phyloP scores from a whole-genome alignment of 2,797 vertebrate genomes.

The Chiroxiphia lanceolata region DNA sequence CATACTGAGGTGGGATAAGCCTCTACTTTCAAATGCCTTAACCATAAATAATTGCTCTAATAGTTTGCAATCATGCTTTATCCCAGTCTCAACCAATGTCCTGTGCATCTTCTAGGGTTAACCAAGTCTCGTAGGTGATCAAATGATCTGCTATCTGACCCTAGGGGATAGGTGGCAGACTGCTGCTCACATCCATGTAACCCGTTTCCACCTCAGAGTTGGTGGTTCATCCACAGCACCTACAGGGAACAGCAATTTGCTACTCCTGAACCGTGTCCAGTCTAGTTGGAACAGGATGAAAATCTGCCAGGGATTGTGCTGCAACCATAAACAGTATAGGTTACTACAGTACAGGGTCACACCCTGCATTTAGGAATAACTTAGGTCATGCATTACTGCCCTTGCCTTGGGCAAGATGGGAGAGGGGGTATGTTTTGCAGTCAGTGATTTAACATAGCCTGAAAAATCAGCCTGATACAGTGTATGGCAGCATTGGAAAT shows the following conservation, averaged over 20 bases:
- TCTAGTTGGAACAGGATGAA: not conserved
- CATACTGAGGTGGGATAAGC: not conserved
- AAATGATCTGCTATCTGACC: not conserved
- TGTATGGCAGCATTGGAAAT: not conserved
- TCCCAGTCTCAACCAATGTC: not conserved
- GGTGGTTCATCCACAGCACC: not conserved
- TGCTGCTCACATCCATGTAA: not conserved
- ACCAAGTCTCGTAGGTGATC: not conserved
- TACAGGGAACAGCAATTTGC: not conserved
- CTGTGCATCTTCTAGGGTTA: not conserved
- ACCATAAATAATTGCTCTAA: not conserved
- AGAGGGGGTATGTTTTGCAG: not conserved
- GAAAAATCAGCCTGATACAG: not conserved
- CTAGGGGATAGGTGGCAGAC: not conserved
- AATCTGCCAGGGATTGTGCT: not conserved
- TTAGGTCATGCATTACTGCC: not conserved
- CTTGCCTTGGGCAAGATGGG: not conserved
- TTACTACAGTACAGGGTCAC: not conserved
- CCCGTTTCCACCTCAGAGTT: accelerated
- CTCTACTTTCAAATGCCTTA: not conserved
- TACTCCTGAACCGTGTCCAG: not conserved
- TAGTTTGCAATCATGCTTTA: not conserved
- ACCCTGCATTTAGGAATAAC: not conserved
- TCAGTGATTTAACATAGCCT: not conserved
- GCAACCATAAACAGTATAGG: not conserved